These are phyloP conservation scores for Pseudomyrmex cubaensis DNA, from an alignment of 1,140 invertebrate species.

Conservation along the genomic window DNA sequence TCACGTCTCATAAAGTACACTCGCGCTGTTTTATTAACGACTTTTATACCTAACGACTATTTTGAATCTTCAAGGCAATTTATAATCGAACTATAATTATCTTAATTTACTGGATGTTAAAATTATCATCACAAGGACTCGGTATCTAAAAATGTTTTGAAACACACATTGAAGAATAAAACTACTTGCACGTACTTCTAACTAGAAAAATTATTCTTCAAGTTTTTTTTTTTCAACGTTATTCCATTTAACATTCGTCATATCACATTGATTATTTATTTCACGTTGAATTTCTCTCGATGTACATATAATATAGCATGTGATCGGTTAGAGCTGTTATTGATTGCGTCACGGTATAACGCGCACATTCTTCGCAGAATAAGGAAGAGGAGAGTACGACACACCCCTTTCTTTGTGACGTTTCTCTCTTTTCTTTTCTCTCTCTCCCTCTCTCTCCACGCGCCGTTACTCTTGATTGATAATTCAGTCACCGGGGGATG, in stretches of 20 bases:
- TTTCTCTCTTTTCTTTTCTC: no score
- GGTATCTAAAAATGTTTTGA: no score
- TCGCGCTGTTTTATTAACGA: background rate
- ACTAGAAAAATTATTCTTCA: no score
- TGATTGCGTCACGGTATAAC: conserved; percentile 64
- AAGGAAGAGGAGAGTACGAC: conserved; percentile 17
- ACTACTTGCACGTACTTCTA: no score
- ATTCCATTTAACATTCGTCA: background rate
- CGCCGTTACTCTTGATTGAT: conserved; percentile 28
- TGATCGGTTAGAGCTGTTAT: conserved; percentile 56
- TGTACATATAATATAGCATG: background rate
- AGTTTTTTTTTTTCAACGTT: background rate
- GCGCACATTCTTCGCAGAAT: conserved; percentile 57
- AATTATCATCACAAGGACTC: no score
- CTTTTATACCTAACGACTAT: no score
- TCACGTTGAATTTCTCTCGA: conserved; percentile 1
- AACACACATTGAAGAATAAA: no score
- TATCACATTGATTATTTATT: background rate
- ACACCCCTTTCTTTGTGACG: conserved; percentile 15
- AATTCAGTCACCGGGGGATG: conserved; percentile 19
- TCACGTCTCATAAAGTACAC: background rate
- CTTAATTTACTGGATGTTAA: no score
- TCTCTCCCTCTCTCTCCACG: conserved; percentile 38
- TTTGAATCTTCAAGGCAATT: no score
- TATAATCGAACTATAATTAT: no score